Conservation (phyloP, 2,797 vertebrate genomes). For the Vultur gryphus region DNA sequence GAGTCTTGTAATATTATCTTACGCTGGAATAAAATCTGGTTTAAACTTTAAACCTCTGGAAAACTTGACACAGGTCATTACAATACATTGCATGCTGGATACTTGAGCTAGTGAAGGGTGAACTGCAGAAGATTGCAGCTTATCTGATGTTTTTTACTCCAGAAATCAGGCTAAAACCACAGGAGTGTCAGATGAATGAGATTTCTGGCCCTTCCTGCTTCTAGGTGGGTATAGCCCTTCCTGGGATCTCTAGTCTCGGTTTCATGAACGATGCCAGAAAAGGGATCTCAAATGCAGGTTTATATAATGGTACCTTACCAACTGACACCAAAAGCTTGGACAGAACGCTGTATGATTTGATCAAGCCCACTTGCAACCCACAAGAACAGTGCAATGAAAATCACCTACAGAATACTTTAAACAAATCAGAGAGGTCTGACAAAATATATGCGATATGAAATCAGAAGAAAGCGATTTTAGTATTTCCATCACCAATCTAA, state of each 20-base stretch:
- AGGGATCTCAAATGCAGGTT: background rate
- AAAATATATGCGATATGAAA: background rate
- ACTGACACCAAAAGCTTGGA: background rate
- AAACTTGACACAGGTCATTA: background rate
- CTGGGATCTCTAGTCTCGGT: background rate
- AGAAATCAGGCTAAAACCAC: background rate
- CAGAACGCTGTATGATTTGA: fast-evolving
- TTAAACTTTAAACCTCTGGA: background rate
- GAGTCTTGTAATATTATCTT: background rate
- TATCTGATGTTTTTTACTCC: background rate
- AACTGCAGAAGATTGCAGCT: background rate
- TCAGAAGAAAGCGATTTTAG: background rate
- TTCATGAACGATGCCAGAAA: background rate
- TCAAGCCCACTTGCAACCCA: background rate
- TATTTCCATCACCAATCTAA: background rate
- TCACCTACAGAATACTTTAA: background rate
- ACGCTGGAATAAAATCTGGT: background rate
- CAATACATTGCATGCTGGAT: background rate
- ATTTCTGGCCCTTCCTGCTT: background rate
- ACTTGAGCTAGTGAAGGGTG: background rate
- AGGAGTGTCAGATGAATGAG: background rate
- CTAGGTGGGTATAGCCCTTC: background rate
- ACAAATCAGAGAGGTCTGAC: background rate
- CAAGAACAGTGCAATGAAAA: background rate
- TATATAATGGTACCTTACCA: background rate